Evolutionary conservation across 2,797 vertebrate species (phyloP).

Genomic region (Myripristis murdjan): DNA sequence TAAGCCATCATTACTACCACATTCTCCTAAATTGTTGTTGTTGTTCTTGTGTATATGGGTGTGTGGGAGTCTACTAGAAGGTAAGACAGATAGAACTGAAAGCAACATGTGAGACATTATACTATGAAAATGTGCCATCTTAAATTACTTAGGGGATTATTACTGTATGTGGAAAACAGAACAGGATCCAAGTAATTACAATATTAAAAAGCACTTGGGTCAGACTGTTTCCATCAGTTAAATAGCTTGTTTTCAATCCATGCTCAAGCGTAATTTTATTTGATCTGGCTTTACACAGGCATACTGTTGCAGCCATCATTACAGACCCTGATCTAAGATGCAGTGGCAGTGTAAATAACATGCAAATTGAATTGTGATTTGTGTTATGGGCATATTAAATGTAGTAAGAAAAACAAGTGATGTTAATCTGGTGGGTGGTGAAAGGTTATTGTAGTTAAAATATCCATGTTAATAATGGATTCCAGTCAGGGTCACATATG

Average conservation of each 20-base stretch:
- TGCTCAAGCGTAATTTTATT: slow-evolving; percentile 5
- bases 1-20: slow-evolving; percentile 3
- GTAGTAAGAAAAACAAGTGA: slow-evolving; percentile 65
- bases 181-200: slow-evolving; percentile 1
- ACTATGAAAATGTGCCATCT: not conserved
- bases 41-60: slow-evolving; percentile 4
- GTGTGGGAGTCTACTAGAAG: not conserved
- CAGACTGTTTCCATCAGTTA: not conserved
- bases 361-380: slow-evolving; percentile 64
- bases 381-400: slow-evolving; percentile 55
- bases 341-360: slow-evolving; percentile 50
- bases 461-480: slow-evolving; percentile 70
- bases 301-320: slow-evolving; percentile 12
- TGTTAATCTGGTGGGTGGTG: slow-evolving; percentile 75
- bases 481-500: slow-evolving; percentile 61
- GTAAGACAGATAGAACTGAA: not conserved
- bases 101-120: not conserved
- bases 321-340: slow-evolving; percentile 14
- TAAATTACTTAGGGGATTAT: slow-evolving; percentile 6
- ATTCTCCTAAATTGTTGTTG: not conserved
- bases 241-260: not conserved
- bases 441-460: slow-evolving; percentile 76
- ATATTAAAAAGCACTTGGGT: slow-evolving; percentile 2
- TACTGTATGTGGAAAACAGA: not conserved
- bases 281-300: slow-evolving; percentile 20